phyloP scores from a whole-genome alignment of 37 sponge, comb jelly and placozoan species.

The Axinella damicornis region DNA sequence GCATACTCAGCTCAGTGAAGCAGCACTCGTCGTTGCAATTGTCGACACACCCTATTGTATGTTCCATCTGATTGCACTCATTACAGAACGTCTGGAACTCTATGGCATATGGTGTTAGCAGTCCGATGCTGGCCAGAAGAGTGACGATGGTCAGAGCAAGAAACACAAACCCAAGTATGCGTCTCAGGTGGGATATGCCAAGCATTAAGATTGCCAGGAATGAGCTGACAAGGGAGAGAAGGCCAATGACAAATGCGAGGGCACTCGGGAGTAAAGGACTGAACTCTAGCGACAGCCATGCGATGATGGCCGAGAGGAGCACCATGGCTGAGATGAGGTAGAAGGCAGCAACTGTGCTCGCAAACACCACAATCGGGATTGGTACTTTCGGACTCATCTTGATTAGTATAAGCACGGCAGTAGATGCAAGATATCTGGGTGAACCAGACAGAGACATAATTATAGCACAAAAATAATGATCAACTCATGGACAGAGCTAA shows the following conservation, averaged over 20 bases:
- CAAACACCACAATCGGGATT: neutral
- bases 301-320: constrained; percentile 58
- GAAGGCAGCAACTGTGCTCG: neutral
- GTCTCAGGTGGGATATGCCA: constrained; percentile 9
- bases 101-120: constrained; percentile 28
- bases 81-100: constrained; percentile 20
- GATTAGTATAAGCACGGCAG: no score
- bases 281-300: constrained; percentile 69
- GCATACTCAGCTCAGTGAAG: constrained; percentile 57
- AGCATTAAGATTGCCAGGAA: constrained; percentile 37
- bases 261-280: constrained; percentile 23
- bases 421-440: no score
- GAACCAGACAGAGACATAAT: no score
- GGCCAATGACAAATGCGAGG: constrained; percentile 50
- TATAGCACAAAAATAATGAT: no score
- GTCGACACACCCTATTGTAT: constrained; percentile 37
- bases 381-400: no score
- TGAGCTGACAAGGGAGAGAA: constrained; percentile 41
- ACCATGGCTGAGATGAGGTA: constrained; percentile 56
- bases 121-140: constrained; percentile 31
- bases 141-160: constrained; percentile 8
- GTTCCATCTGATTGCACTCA: constrained; percentile 29
- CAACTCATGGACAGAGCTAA: no score
- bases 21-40: constrained; percentile 67
- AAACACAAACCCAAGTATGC: constrained; percentile 15